phyloP scores from a whole-genome alignment of 2,888 invertebrate species.

The Drosophila paranaensis region DNA sequence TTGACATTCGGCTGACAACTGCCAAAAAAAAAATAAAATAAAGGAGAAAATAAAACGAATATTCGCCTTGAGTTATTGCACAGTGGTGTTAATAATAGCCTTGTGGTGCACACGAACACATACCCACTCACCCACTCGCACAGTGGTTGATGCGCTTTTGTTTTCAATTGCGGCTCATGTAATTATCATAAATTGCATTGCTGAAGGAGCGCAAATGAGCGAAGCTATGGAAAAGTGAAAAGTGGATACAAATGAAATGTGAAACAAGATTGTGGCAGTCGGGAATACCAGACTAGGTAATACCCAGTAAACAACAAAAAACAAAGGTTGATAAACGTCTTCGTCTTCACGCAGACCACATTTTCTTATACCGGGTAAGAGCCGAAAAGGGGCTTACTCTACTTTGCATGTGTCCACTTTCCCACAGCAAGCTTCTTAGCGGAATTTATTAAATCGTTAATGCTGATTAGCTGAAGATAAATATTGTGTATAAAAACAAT shows the following conservation, averaged over 20 bases:
- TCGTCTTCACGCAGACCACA: no score
- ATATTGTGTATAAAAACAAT: no score
- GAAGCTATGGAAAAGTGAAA: neutral
- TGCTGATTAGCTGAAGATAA: neutral
- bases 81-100: conserved; percentile 51
- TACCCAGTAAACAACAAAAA: neutral
- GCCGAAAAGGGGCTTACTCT: no score
- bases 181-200: neutral
- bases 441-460: neutral
- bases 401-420: no score
- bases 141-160: conserved; percentile 2
- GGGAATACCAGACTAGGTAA: neutral
- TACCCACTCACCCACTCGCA: neutral
- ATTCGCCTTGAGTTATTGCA: conserved; percentile 49
- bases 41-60: neutral
- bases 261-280: neutral
- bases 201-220: neutral
- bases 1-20: conserved; percentile 50
- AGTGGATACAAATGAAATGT: neutral
- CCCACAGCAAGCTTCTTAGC: neutral
- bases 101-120: conserved; percentile 1
- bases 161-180: conserved; percentile 4
- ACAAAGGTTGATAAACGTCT: no score
- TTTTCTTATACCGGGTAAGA: no score
- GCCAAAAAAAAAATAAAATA: conserved; percentile 39